Conservation (phyloP, 2,113 vertebrate species). For the Phalacrocorax aristotelis region DNA sequence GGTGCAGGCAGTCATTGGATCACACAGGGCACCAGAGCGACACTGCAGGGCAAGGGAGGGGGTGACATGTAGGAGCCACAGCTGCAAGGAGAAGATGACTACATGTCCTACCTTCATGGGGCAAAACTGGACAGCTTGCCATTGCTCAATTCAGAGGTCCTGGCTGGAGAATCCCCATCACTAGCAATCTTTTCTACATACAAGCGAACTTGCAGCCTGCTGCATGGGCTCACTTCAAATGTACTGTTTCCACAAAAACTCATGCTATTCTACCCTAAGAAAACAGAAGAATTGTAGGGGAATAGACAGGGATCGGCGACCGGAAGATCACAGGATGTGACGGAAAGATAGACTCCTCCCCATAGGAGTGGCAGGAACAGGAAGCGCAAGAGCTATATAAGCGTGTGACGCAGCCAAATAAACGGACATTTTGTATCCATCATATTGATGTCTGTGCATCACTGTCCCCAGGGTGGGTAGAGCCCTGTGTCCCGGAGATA, state of each 20-base stretch:
- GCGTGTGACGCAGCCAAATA: too few species aligned
- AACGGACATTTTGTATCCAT: too few species aligned
- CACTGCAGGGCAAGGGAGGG: background rate
- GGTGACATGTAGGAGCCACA: background rate
- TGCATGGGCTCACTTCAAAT: background rate
- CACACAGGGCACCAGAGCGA: rapidly evolving
- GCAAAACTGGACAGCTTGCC: background rate
- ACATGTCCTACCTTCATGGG: background rate
- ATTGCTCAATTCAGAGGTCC: background rate
- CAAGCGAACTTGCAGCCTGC: background rate
- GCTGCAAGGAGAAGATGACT: background rate
- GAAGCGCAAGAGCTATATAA: too few species aligned
- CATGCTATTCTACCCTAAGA: background rate
- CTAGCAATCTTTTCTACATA: background rate
- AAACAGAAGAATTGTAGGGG: too few species aligned
- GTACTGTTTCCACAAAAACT: background rate
- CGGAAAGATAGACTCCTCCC: too few species aligned
- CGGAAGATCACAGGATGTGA: too few species aligned
- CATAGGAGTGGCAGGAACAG: too few species aligned
- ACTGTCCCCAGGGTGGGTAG: too few species aligned
- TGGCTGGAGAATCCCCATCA: background rate
- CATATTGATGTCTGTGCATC: too few species aligned
- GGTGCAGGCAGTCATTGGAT: background rate
- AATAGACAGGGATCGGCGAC: too few species aligned
- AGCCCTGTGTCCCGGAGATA: too few species aligned